phyloP scores from a whole-genome alignment of 2,113 vertebrate species.

The Tragelaphus imberbis region DNA sequence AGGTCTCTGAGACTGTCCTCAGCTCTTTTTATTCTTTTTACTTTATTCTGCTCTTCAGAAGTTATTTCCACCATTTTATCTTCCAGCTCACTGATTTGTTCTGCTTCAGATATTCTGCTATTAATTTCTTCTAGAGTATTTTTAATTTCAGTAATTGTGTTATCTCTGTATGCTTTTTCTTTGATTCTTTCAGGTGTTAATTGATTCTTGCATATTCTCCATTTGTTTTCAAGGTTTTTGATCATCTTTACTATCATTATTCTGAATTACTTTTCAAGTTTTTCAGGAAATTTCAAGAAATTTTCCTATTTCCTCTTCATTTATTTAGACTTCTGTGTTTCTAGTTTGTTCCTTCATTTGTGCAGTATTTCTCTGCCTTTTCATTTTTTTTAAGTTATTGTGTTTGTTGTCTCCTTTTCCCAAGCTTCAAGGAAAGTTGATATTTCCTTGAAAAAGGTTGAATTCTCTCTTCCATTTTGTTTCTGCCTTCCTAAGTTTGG shows the following conservation, averaged over 20 bases:
- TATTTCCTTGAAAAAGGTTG: background rate
- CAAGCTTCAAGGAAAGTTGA: background rate
- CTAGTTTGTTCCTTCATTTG: background rate
- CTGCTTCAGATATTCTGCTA: background rate
- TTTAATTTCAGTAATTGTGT: background rate
- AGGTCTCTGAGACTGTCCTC: background rate
- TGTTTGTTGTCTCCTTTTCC: background rate
- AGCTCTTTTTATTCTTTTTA: background rate
- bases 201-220: background rate
- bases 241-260: background rate
- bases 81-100: background rate
- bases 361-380: background rate
- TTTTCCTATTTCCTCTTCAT: background rate
- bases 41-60: background rate
- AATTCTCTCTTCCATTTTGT: background rate
- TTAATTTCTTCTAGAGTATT: background rate
- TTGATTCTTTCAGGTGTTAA: background rate
- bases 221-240: background rate
- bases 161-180: background rate
- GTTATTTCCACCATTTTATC: background rate
- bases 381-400: background rate
- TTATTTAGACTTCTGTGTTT: background rate
- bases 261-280: background rate
- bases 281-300: background rate
- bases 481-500: background rate